These are phyloP conservation scores for Lacanobia oleracea DNA, from an alignment of 2,888 invertebrate species.

Conservation along the genomic window DNA sequence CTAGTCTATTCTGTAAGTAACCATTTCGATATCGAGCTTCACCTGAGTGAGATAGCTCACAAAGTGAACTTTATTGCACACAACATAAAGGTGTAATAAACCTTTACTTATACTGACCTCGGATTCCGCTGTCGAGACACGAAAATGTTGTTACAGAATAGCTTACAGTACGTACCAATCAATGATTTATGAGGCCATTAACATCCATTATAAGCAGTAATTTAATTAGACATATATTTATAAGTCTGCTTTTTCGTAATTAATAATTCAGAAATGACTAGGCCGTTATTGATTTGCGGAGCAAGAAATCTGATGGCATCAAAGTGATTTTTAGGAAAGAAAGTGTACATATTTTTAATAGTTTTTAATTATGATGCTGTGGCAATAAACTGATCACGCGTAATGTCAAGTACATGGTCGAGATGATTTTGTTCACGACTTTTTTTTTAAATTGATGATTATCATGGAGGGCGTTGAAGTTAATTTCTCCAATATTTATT, in stretches of 20 bases:
- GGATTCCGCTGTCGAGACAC: too few species aligned
- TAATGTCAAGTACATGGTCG: slow-evolving; percentile 3
- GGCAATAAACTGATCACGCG: slow-evolving; percentile 1
- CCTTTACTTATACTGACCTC: too few species aligned
- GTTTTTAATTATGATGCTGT: slow-evolving; percentile 7
- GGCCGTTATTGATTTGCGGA: slow-evolving; percentile 37
- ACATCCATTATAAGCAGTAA: slow-evolving; percentile 56
- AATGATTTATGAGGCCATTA: slow-evolving; percentile 57
- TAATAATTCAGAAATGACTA: slow-evolving; percentile 40
- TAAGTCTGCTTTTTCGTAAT: slow-evolving; percentile 37
- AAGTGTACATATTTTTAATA: neutral
- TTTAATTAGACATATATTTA: slow-evolving; percentile 56
- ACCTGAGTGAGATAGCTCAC: too few species aligned
- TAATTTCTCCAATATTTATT: slow-evolving; percentile 17
- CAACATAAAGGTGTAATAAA: too few species aligned
- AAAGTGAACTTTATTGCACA: too few species aligned
- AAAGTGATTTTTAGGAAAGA: slow-evolving; percentile 10
- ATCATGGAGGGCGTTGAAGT: slow-evolving; percentile 27
- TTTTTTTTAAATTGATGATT: slow-evolving; percentile 15
- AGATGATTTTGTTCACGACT: slow-evolving; percentile 11
- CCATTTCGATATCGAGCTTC: too few species aligned
- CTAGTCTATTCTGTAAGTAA: too few species aligned
- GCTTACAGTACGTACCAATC: slow-evolving; percentile 13
- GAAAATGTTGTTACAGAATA: too few species aligned
- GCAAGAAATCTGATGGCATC: slow-evolving; percentile 16